Conservation (phyloP, 2,888 invertebrate genomes). For the Chromoteleia sp. region DNA sequence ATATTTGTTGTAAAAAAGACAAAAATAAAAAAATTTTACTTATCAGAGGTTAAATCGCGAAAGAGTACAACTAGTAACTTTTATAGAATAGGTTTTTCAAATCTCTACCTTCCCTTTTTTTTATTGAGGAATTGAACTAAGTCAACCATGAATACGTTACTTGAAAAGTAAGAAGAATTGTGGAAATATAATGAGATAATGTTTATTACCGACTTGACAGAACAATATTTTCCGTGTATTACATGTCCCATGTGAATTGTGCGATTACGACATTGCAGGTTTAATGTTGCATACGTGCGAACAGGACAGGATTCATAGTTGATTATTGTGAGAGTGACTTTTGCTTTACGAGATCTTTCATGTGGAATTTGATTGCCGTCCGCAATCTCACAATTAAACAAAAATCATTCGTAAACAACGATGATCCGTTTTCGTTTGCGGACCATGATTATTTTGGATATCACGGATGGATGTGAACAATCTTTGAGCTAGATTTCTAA, state of each 20-base stretch:
- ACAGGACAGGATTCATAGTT: slow-evolving; percentile 50
- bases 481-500: slow-evolving; percentile 31
- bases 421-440: background rate
- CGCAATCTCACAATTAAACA: slow-evolving; percentile 26
- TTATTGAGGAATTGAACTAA: background rate
- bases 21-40: no score
- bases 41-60: no score
- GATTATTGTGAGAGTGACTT: slow-evolving; percentile 61
- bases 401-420: slow-evolving; percentile 12
- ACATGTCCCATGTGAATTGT: slow-evolving; percentile 54
- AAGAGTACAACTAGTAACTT: no score
- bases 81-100: no score
- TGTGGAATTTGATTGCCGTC: slow-evolving; percentile 36
- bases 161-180: slow-evolving; percentile 13
- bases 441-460: background rate
- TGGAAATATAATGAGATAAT: slow-evolving; percentile 39
- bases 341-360: slow-evolving; percentile 43
- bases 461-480: slow-evolving; percentile 2
- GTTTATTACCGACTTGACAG: slow-evolving; percentile 41
- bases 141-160: background rate
- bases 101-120: no score
- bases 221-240: slow-evolving; percentile 61
- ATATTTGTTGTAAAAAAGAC: no score
- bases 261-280: slow-evolving; percentile 41
- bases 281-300: slow-evolving; percentile 57